Base-by-base conservation (phyloP, 2,888 invertebrate genomes). In the Celastrina argiolus region DNA sequence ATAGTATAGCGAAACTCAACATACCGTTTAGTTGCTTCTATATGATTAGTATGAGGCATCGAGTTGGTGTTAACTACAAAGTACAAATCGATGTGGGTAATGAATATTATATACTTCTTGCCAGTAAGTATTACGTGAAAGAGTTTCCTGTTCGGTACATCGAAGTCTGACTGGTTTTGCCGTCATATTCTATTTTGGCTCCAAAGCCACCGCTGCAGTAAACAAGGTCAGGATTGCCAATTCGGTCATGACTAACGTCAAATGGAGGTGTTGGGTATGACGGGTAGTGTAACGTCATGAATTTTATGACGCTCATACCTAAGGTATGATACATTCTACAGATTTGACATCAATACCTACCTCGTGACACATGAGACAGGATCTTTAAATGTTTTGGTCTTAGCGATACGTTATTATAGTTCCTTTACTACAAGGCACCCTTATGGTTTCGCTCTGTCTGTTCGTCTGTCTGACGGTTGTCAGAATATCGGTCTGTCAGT, bases 161-260 rank as follows among this genome's bases (percentile, higher is more conserved):
- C 18, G 59, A 34, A 59, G 16, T 59, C 34, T 34, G 3, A 16
- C n/a, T 58, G 34, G 31, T 34, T 34, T 59, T 31, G 36, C 61
- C 22, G 61, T 61, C 39, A 61, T 61, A 26, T 22, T 61, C 61
- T 39, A 61, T 61, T 61, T 61, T 36, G 22, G 39, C 61, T 39
- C 14, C 34, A 61, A 61, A 39, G 16, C 31, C 28, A 26, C n/a
- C 16, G 34, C 12, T 36, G 61, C 14, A 36, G 22, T 61, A 61
- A 59, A 61, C 61, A 61, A 61, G 59, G 59, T 59, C 59, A 59
- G 59, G 59, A 59, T 51, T 51, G 51, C 51, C 51, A 39, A 61
- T 14, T 61, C 39, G 22, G 61, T 22, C 61, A 36, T 61, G 61
- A 61, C 61, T 61, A 61, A 61, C 36, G 61, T 31, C 28, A 58